Evolutionary conservation across 2,113 vertebrate genomes (phyloP).

Genomic region (Stegostoma tigrinum): DNA sequence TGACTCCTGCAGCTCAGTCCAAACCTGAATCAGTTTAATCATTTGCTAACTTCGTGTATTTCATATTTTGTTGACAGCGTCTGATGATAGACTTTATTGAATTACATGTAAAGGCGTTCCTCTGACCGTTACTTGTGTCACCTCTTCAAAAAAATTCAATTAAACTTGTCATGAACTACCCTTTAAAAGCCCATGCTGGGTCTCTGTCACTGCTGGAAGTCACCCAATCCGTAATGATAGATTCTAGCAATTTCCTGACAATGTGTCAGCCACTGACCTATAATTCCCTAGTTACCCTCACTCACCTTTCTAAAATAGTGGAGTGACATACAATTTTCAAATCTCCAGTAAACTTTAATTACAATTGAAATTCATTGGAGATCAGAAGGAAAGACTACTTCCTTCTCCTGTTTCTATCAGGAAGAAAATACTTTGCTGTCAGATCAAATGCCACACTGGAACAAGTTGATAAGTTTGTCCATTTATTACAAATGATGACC

Average conservation of each 20-base stretch:
- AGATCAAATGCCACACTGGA: neutral
- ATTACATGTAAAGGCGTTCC: neutral
- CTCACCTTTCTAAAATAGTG: neutral
- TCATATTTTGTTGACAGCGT: neutral
- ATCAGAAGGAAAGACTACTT: neutral
- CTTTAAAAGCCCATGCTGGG: neutral
- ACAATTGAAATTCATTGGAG: neutral
- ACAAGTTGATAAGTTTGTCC: neutral
- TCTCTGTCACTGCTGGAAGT: neutral
- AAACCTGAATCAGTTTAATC: neutral
- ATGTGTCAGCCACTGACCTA: neutral
- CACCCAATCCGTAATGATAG: neutral
- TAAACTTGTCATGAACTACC: neutral
- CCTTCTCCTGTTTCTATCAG: neutral
- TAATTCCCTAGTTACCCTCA: neutral
- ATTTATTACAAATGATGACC: neutral
- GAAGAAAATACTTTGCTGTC: neutral
- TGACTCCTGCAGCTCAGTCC: too few relatives aligned
- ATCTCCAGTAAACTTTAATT: neutral
- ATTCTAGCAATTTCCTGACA: neutral
- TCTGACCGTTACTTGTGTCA: neutral
- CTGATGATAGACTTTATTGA: neutral
- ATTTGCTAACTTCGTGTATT: neutral
- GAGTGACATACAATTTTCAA: neutral
- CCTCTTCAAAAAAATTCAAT: neutral